Evolutionary conservation across 2,113 vertebrate genomes (phyloP).

Genomic region (Scartelaos histophorus): DNA sequence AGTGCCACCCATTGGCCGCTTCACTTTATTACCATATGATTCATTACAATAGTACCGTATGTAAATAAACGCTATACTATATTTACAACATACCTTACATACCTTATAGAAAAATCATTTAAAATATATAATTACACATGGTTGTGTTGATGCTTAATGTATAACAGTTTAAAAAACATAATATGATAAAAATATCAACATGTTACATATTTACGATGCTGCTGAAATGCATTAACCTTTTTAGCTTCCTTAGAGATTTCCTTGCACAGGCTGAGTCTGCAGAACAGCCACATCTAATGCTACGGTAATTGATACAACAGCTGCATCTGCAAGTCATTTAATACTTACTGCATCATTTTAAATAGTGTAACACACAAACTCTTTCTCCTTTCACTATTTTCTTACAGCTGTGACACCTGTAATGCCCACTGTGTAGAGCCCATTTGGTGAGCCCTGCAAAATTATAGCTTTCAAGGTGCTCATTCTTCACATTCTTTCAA

Average conservation of each 20-base stretch:
- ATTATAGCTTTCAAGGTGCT: conserved; percentile 4
- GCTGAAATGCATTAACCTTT: conserved; percentile 52
- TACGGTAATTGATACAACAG: conserved; percentile 45
- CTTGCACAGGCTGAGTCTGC: conserved; percentile 15
- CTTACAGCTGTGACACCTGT: conserved; percentile 30
- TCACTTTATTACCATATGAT: conserved; percentile 42
- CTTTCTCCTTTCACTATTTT: background rate
- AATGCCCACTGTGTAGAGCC: conserved; percentile 33
- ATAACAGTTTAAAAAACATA: conserved; percentile 53
- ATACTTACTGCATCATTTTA: conserved; percentile 39
- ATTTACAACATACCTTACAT: conserved; percentile 59
- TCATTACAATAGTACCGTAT: conserved; percentile 56
- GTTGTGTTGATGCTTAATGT: conserved; percentile 54
- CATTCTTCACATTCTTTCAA: conserved; percentile 10
- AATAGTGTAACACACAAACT: conserved; percentile 25
- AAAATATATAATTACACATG: conserved; percentile 45
- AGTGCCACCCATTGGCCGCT: conserved; percentile 65
- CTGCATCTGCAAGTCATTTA: conserved; percentile 45
- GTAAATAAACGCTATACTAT: conserved; percentile 58
- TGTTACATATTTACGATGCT: conserved; percentile 45
- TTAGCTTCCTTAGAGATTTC: conserved; percentile 25
- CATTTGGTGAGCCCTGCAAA: conserved; percentile 4
- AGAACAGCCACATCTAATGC: conserved; percentile 20
- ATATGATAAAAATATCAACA: conserved; percentile 62
- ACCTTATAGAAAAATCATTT: conserved; percentile 57